These are phyloP conservation scores for Cardiocondyla obscurior DNA, from an alignment of 1,140 invertebrate species.

Conservation along the genomic window DNA sequence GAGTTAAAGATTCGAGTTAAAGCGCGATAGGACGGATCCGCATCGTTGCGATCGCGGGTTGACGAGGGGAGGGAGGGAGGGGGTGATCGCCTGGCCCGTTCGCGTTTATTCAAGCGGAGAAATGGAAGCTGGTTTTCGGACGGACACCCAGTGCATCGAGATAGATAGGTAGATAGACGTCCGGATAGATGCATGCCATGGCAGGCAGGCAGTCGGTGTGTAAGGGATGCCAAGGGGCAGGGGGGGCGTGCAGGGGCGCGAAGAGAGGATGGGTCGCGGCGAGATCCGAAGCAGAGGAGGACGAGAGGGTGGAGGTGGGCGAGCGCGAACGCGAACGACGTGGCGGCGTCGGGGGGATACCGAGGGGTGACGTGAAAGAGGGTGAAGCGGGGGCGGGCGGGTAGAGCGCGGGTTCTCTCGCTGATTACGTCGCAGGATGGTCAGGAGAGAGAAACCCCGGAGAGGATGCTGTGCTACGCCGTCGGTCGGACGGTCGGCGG, in stretches of 20 bases:
- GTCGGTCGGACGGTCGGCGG: conserved; percentile 53
- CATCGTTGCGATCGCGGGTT: conserved; percentile 6
- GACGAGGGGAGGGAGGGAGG: neutral
- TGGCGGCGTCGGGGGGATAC: neutral
- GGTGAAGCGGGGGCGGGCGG: conserved; percentile 48
- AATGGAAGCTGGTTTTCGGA: conserved; percentile 67
- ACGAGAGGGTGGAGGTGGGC: conserved; percentile 40
- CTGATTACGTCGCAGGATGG: conserved; percentile 84
- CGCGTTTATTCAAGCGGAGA: conserved; percentile 54
- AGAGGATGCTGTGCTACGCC: conserved; percentile 71
- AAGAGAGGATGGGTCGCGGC: conserved; percentile 56
- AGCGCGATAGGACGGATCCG: neutral
- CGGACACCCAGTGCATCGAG: conserved; percentile 77
- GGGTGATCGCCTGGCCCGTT: conserved; percentile 30
- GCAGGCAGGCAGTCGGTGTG: conserved; percentile 58
- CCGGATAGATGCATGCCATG: conserved; percentile 76
- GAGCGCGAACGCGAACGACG: conserved; percentile 54
- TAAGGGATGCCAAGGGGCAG: conserved; percentile 63
- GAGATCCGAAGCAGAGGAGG: conserved; percentile 67
- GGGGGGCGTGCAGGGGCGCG: conserved; percentile 33
- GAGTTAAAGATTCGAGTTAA: conserved; percentile 31
- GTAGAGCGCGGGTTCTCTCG: conserved; percentile 79
- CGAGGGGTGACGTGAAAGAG: conserved; percentile 50
- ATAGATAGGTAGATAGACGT: conserved; percentile 77
- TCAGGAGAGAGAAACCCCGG: conserved; percentile 76